Conservation (phyloP, 2,797 vertebrate genomes). For the Lepus townsendii region DNA sequence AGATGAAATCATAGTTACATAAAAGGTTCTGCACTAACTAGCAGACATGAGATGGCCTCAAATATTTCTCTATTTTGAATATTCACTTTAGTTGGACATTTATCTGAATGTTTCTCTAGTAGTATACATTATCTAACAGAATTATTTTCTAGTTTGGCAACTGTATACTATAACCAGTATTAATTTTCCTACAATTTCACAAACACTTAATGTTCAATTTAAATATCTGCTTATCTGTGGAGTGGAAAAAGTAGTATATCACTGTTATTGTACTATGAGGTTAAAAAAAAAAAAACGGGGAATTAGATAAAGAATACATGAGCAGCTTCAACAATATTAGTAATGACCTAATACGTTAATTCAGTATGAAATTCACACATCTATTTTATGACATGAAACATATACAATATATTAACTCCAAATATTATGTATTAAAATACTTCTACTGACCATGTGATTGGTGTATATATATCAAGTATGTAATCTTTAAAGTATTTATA, state of each 20-base stretch:
- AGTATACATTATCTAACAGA: neutral
- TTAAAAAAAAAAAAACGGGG: neutral
- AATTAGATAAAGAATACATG: neutral
- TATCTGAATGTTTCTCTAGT: neutral
- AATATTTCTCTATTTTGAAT: neutral
- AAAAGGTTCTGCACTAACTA: neutral
- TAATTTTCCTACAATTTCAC: neutral
- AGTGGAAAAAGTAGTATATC: neutral
- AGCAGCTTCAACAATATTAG: neutral
- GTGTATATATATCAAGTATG: neutral
- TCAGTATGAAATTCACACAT: neutral
- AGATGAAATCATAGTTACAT: neutral
- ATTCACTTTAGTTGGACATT: neutral
- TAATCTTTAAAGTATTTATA: slow-evolving; percentile 2
- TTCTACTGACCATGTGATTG: neutral
- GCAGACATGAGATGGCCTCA: neutral
- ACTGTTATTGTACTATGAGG: neutral
- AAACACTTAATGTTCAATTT: neutral
- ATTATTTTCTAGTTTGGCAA: neutral
- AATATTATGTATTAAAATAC: slow-evolving; percentile 20
- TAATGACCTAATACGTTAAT: neutral
- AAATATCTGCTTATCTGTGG: neutral
- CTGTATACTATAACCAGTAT: neutral
- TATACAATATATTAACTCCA: neutral
- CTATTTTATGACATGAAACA: slow-evolving; percentile 5